Conservation (phyloP, 2,797 vertebrate genomes). For the Emys orbicularis region DNA sequence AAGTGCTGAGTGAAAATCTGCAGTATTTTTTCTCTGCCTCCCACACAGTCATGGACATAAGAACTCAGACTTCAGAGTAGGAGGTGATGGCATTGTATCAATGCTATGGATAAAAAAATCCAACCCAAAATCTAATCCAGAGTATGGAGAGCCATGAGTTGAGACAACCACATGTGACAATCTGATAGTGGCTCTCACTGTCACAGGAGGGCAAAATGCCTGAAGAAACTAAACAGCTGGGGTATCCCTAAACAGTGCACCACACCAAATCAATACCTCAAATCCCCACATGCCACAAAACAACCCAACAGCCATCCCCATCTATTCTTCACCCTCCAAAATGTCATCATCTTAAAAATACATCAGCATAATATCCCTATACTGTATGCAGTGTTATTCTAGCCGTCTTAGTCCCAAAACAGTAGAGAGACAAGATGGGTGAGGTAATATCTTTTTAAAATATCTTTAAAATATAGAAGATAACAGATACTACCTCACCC, state of each 20-base stretch:
- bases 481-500: no score
- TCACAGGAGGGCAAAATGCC: neutral
- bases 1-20: neutral
- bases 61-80: neutral
- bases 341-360: neutral
- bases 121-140: neutral
- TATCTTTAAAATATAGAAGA: no score
- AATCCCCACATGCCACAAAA: neutral
- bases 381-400: neutral
- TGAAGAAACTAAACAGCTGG: neutral
- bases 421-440: neutral
- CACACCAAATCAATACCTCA: neutral
- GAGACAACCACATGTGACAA: neutral
- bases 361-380: neutral
- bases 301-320: neutral
- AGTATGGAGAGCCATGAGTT: neutral
- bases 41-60: neutral
- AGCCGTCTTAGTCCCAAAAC: neutral
- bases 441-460: no score
- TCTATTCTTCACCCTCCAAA: neutral
- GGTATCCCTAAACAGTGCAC: neutral
- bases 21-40: slow-evolving; percentile 12
- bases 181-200: neutral
- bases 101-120: neutral
- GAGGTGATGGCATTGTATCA: neutral